Percentiles rank a stretch among this genome's conserved stretches.
Evolutionary conservation across 2,888 invertebrate genomes (phyloP).

Genomic region (Hydropsyche betteni): DNA sequence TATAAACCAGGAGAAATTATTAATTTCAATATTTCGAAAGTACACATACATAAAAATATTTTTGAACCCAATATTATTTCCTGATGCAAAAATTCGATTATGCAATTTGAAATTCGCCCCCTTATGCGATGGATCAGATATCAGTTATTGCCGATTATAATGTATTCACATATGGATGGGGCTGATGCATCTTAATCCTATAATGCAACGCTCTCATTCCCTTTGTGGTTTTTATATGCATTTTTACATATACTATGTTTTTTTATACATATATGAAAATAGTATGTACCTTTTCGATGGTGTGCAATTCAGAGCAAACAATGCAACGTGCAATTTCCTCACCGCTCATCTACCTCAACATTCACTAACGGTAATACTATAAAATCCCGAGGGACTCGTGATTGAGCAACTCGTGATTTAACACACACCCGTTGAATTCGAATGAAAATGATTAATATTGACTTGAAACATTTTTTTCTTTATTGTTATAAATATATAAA

Average conservation of each 20-base stretch:
- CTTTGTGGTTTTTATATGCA: neutral
- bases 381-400: conserved; percentile 64
- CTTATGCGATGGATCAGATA: conserved; percentile 35
- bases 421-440: conserved; percentile 48
- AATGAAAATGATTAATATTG: too few relatives aligned
- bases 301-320: neutral
- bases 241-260: neutral
- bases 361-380: conserved; percentile 54
- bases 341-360: conserved; percentile 28
- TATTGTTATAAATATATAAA: neutral
- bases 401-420: conserved; percentile 64
- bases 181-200: conserved; percentile 25
- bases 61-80: neutral
- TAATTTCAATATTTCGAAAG: neutral
- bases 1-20: neutral
- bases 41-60: neutral
- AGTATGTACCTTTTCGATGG: neutral
- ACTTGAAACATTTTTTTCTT: neutral
- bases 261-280: neutral
- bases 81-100: neutral
- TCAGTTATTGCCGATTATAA: conserved; percentile 45
- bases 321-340: conserved; percentile 32
- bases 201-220: conserved; percentile 15
- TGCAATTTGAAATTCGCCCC: conserved; percentile 38
- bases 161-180: conserved; percentile 43